phyloP scores from a whole-genome alignment of 2,797 vertebrate genomes.

The Poeciliopsis presidionis region DNA sequence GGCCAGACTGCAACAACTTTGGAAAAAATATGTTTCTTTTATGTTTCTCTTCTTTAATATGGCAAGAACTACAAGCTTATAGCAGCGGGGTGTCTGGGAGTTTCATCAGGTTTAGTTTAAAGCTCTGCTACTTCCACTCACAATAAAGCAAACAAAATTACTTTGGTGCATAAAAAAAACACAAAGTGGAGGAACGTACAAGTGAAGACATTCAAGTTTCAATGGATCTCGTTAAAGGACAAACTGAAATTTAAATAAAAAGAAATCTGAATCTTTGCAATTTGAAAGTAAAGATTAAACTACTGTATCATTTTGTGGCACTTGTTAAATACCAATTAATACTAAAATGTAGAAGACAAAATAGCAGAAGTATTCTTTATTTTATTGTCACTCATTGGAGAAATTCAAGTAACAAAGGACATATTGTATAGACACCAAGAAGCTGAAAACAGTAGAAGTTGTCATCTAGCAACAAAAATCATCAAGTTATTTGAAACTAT shows the following conservation, averaged over 20 bases:
- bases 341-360: not conserved
- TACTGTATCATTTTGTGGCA: not conserved
- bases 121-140: slow-evolving; percentile 25
- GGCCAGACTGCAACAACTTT: slow-evolving; percentile 11
- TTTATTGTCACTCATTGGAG: not conserved
- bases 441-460: no score
- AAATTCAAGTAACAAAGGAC: not conserved
- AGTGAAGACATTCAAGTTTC: not conserved
- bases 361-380: not conserved
- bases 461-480: no score
- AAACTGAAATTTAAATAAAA: not conserved
- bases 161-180: not conserved
- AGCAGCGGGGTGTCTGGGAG: slow-evolving; percentile 31
- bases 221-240: not conserved
- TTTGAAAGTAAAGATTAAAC: not conserved
- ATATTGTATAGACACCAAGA: no score
- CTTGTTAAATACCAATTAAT: not conserved
- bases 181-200: not conserved
- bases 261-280: not conserved
- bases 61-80: slow-evolving; percentile 15
- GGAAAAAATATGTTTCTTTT: slow-evolving; percentile 10
- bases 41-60: slow-evolving; percentile 4
- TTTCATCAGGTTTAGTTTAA: slow-evolving; percentile 47
- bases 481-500: no score
- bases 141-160: slow-evolving; percentile 24